Base-by-base conservation (phyloP, 2,888 invertebrate genomes). In the Drosophila demipolita region DNA sequence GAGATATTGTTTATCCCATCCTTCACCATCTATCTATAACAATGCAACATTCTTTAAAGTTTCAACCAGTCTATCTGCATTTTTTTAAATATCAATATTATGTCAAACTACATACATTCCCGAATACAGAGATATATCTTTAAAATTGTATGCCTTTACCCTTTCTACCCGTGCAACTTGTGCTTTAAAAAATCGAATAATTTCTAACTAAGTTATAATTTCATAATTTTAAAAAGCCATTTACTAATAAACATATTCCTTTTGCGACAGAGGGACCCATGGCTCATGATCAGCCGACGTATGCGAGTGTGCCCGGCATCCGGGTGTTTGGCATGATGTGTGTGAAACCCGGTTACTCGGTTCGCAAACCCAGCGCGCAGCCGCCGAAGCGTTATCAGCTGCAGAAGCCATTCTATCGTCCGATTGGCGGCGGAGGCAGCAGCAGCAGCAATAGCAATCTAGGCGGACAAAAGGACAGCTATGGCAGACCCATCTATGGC, bases 261-360 rank as follows among this genome's bases (percentile, higher is more conserved):
- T 5, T 9, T 32, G 57, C 91, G 91, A 36, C 94, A 98, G 98
- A 98, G 94, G 98, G 98, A 17, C 98, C 98, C 61, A 97, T 98
- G 96, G 97, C 97, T 12, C 98, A 98, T 92, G 97, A 98, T 92
- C 98, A 98, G 91, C 98, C 98, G 17, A 97, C 97, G 0, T 98
- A 98, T 91, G 98, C 98, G 3, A 97, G 98, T 82, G 98, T 98
- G 12, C 98, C 98, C 4, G 98, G 98, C 2, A 98, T 98, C 76
- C 95, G 98, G 78, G 98, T 98, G 0, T 98, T 97, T 91, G 98
- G 98, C 52, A 98, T 98, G 98, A 97, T 98, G 96, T 98, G 98
- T 91, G 97, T 97, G 0, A 94, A 94, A 71, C 95, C 95, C 0
- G 93, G 93, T 20, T 94, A 91, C 83, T 90, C 92, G n/a, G 86